Evolutionary conservation across 2,113 vertebrate genomes (phyloP), one percentile per base, ranked within the genome.

Genomic region (Alouatta palliata): DNA sequence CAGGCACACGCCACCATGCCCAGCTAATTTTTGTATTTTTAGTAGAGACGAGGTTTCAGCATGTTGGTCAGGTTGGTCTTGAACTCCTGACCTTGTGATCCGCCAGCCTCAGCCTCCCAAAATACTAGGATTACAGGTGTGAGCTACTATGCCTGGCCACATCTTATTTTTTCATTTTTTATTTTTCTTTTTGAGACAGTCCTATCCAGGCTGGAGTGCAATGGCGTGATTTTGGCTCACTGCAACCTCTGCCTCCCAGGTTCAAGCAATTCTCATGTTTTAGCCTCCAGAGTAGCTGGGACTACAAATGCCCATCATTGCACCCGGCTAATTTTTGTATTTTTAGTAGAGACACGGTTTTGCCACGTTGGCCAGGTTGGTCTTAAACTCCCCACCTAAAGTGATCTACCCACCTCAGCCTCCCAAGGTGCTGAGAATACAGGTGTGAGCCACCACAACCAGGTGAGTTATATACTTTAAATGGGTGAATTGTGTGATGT

Each of bases 1-100:
- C 27, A 64, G 27, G 27, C 4, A 2, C 6, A 6, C 0, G 0
- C 61, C 27, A 64, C 27, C 27, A 64, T 0, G 12, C 27, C 61
- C 27, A 6, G 27, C 61, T 64, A 64, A 14, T 32, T 30, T 64
- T 30, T 64, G 61, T 30, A 64, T 64, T 64, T 64, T 30, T 64
- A 64, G 27, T 64, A 64, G 27, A 64, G 27, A 64, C 0, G 5
- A 12, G 27, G 61, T 64, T 30, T 64, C 61, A 64, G 27, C 27
- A 14, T 64, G 61, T 30, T 64, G 58, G 4, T 61, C 61, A 64
- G 2, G 61, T 12, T 30, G 12, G 61, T 64, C 12, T 64, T 1
- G 0, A 64, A 30, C 61, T 30, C 61, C 13, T 64, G 12, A 64
- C 61, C 61, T 64, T 6, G 2, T 64, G 61, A 64, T 64, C 61